A percentile compares a stretch with the other conserved stretches of the same genome.
These are phyloP conservation scores for Amphimedon queenslandica DNA, from an alignment of 37 sponge, comb jelly and placozoan genomes.

Conservation along the genomic window DNA sequence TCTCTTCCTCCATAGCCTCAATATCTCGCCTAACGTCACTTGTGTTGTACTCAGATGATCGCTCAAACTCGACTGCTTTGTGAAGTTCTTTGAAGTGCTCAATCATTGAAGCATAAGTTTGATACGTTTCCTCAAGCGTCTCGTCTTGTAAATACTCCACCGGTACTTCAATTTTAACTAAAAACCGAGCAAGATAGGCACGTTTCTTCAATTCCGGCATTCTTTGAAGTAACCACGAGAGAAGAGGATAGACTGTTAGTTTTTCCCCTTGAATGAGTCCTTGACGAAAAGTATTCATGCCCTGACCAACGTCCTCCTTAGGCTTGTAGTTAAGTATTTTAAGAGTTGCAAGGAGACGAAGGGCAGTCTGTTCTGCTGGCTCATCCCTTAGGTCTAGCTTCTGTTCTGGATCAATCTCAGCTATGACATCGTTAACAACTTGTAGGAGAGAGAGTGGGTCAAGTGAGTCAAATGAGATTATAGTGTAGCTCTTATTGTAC, in stretches of 20 bases:
- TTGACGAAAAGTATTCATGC: conserved; percentile 67
- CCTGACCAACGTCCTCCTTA: conserved; percentile 38
- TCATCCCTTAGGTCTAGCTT: conserved; percentile 94
- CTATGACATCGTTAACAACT: conserved; percentile 94
- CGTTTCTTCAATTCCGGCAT: conserved; percentile 80
- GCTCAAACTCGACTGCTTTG: conserved; percentile 75
- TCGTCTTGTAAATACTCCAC: conserved; percentile 90
- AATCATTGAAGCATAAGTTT: conserved; percentile 66
- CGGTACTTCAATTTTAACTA: conserved; percentile 90
- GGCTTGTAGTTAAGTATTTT: conserved; percentile 89
- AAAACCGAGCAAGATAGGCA: conserved; percentile 82
- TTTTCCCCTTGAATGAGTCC: conserved; percentile 82
- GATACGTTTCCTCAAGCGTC: conserved; percentile 48
- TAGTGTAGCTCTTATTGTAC: conserved; percentile 66
- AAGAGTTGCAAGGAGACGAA: conserved; percentile 83
- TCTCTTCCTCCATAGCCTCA: conserved; percentile 96
- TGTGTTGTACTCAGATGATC: conserved; percentile 74
- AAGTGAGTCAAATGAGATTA: conserved; percentile 91
- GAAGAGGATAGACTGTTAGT: conserved; percentile 67
- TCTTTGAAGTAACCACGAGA: conserved; percentile 78
- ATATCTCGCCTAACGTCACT: conserved; percentile 92
- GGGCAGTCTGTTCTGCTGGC: conserved; percentile 88
- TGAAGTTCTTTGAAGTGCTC: conserved; percentile 95
- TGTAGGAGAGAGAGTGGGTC: conserved; percentile 85
- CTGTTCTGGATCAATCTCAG: conserved; percentile 86